Conservation (phyloP, 2,888 invertebrate genomes). For the Sepioteuthis lessoniana region DNA sequence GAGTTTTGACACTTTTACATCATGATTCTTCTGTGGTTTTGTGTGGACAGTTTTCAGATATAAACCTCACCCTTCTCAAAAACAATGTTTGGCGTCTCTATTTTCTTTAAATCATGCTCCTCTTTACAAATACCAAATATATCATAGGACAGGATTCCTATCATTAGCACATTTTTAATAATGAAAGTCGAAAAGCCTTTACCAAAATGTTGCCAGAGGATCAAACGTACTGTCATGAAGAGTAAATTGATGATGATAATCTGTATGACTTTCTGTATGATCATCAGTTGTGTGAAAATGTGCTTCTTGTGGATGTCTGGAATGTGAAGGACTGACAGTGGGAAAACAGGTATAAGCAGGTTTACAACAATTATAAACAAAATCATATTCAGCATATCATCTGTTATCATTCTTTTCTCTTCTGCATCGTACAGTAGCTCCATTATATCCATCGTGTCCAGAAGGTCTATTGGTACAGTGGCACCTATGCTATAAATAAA, state of each 20-base stretch:
- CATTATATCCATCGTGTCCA: slow-evolving; percentile 42
- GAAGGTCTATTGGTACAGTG: slow-evolving; percentile 24
- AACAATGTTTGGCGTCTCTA: not conserved
- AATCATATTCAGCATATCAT: slow-evolving; percentile 35
- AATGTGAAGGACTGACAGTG: not conserved
- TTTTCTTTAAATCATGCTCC: not conserved
- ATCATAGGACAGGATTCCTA: slow-evolving; percentile 15
- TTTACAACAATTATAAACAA: slow-evolving; percentile 24
- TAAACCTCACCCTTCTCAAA: slow-evolving; percentile 35
- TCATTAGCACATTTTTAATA: not conserved
- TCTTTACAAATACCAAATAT: slow-evolving; percentile 12
- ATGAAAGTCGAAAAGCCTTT: slow-evolving; percentile 41
- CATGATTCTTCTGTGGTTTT: not conserved
- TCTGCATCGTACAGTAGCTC: slow-evolving; percentile 15
- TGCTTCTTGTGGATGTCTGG: not conserved
- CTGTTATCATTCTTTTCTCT: not conserved
- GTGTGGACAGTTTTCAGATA: not conserved
- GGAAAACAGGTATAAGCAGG: slow-evolving; percentile 1
- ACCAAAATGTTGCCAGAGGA: slow-evolving; percentile 44
- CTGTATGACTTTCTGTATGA: not conserved
- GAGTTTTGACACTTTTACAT: not conserved
- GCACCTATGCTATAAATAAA: slow-evolving; percentile 39
- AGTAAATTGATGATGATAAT: not conserved
- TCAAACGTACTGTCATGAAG: slow-evolving; percentile 36
- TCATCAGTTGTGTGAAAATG: slow-evolving; percentile 38